These are phyloP conservation scores for Amniataba percoides DNA, from an alignment of 2,797 vertebrate species.

Conservation along the genomic window DNA sequence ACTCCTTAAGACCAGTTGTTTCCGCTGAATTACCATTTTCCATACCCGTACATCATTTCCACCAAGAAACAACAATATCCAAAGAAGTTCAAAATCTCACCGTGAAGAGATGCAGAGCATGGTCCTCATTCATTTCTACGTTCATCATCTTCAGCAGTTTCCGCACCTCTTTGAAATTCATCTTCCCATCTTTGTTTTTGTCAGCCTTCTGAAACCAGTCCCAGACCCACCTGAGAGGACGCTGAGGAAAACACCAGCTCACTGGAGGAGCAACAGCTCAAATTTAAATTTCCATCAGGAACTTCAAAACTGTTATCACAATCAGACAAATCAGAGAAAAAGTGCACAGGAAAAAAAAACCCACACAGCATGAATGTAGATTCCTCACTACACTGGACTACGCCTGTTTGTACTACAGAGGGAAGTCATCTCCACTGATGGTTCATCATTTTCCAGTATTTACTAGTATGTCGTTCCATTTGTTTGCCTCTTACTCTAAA, in stretches of 20 bases:
- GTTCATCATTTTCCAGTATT: no score
- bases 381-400: neutral
- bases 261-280: neutral
- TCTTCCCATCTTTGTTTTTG: slow-evolving; percentile 95
- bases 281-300: neutral
- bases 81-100: slow-evolving; percentile 71
- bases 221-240: slow-evolving; percentile 89
- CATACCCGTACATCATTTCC: neutral
- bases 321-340: neutral
- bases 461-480: neutral
- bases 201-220: slow-evolving; percentile 97
- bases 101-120: slow-evolving; percentile 90
- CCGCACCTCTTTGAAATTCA: slow-evolving; percentile 94
- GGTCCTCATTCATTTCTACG: slow-evolving; percentile 93
- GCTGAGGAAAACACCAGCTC: slow-evolving; percentile 62
- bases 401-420: neutral
- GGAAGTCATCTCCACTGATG: no score
- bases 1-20: neutral
- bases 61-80: neutral
- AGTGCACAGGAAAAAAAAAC: neutral
- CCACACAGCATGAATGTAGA: neutral
- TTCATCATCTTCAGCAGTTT: slow-evolving; percentile 96
- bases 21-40: neutral
- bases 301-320: neutral
- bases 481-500: neutral